These are phyloP conservation scores for Chionodraco myersi DNA, from an alignment of 2,113 vertebrate species.

Conservation along the genomic window DNA sequence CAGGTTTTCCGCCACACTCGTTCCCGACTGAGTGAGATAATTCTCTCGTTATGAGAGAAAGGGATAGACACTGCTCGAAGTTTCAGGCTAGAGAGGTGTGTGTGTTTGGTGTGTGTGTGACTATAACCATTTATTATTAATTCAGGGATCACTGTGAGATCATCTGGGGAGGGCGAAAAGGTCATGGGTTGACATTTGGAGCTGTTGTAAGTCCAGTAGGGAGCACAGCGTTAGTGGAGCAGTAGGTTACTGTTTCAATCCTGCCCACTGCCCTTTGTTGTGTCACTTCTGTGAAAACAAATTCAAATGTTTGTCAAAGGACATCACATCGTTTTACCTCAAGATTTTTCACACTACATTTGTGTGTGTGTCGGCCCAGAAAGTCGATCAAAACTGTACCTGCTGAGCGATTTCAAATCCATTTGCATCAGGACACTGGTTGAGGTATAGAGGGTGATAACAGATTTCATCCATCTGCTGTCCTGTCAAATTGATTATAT, in stretches of 20 bases:
- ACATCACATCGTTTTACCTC: background rate
- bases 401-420: slow-evolving; percentile 19
- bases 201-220: slow-evolving; percentile 54
- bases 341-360: background rate
- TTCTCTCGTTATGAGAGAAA: slow-evolving; percentile 14
- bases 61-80: slow-evolving; percentile 6
- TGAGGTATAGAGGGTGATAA: slow-evolving; percentile 31
- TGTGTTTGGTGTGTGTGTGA: slow-evolving; percentile 25
- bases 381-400: slow-evolving; percentile 18
- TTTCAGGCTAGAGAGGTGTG: slow-evolving; percentile 8
- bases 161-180: slow-evolving; percentile 48
- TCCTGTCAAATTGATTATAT: slow-evolving; percentile 59
- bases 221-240: slow-evolving; percentile 54
- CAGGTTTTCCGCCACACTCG: slow-evolving; percentile 22
- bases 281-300: slow-evolving; percentile 27
- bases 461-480: slow-evolving; percentile 50
- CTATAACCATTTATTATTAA: slow-evolving; percentile 65
- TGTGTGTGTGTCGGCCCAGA: slow-evolving; percentile 9
- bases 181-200: slow-evolving; percentile 68
- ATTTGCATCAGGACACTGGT: slow-evolving; percentile 43
- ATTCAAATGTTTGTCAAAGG: slow-evolving; percentile 12
- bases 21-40: slow-evolving; percentile 42
- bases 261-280: slow-evolving; percentile 50
- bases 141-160: slow-evolving; percentile 50
- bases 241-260: slow-evolving; percentile 57